Evolutionary conservation across 2,888 invertebrate species (phyloP).

Genomic region (Fragum fragum): DNA sequence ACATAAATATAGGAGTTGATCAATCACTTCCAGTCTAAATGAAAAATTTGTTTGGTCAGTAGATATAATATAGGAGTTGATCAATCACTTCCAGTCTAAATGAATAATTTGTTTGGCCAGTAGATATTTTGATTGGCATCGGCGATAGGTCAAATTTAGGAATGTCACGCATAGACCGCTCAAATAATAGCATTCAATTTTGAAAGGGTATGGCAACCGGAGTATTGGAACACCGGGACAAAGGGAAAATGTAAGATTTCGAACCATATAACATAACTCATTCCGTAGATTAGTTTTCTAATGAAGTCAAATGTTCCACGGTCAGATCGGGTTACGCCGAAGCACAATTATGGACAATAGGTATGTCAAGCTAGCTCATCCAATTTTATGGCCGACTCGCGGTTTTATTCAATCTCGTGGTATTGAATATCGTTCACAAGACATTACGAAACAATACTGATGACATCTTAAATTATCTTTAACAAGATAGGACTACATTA

Average conservation of each 20-base stretch:
- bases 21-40: too few relatives aligned
- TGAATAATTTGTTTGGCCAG: too few relatives aligned
- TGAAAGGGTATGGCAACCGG: too few relatives aligned
- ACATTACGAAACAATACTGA: conserved; percentile 65
- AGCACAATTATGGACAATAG: conserved; percentile 64
- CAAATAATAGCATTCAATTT: too few relatives aligned
- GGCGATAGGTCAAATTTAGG: too few relatives aligned
- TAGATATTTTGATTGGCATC: too few relatives aligned
- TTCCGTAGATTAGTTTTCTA: conserved; percentile 31
- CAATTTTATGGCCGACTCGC: conserved; percentile 54
- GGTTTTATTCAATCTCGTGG: conserved; percentile 47
- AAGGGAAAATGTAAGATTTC: conserved; percentile 7
- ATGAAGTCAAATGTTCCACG: conserved; percentile 36
- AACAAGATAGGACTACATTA: conserved; percentile 55
- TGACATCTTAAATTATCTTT: conserved; percentile 70
- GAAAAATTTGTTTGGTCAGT: too few relatives aligned
- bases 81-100: too few relatives aligned
- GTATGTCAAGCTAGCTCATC: conserved; percentile 55
- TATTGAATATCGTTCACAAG: conserved; percentile 57
- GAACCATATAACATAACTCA: conserved; percentile 30
- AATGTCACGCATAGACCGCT: too few relatives aligned
- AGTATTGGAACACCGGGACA: not conserved
- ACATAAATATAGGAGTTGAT: too few relatives aligned
- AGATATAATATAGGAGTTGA: too few relatives aligned
- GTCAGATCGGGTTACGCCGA: conserved; percentile 56